Base-by-base conservation (phyloP, 2,113 vertebrate species). In the Mesocricetus auratus region DNA sequence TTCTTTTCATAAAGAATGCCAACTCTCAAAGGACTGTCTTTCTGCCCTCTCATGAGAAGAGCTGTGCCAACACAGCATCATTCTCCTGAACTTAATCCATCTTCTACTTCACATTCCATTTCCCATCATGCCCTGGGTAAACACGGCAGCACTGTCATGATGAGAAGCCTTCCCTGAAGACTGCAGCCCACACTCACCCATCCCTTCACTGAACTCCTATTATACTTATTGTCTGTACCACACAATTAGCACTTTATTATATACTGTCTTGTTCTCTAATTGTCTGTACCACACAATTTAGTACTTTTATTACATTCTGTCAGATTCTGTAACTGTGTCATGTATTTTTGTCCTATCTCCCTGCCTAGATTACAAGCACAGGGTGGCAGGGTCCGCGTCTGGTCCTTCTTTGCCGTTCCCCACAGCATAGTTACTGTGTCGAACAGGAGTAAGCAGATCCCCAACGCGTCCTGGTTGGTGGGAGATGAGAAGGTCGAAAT, bases 181-280 rank as follows among this genome's bases (percentile, higher is more conserved):
- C 96, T 93, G 81, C 97, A 97, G 95, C 97, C 97, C 96, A 97
- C 97, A 97, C 96, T 94, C 94, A 91, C 42, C 96, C 96, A 95
- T 94, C 96, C 96, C 96, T 94, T 94, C 96, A 8, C 97, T 94
- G 95, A 96, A 96, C 95, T 97, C 96, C 96, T 94, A 96, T 97
- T 97, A 95, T 96, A 97, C 97, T 96, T 95, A 97, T 90, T 97
- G 97, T 97, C 97, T 96, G 96, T 24, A 96, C 96, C 97, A 96
- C 95, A 96, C 97, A 98, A 97, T 98, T 97, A 98, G 97, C 94
- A 96, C 97, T 97, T 97, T 97, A 97, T 97, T 97, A 97, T 94
- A 97, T 88, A 96, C 95, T 97, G 97, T 96, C 97, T 96, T 97
- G 42, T 96, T 97, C 97, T 86, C 95, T 97, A 97, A 96, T 96